A percentile compares a stretch with the other conserved stretches of the same genome.
These are phyloP conservation scores for Ricordea florida DNA, from an alignment of 92 coral and sea anemone genomes.

Conservation along the genomic window DNA sequence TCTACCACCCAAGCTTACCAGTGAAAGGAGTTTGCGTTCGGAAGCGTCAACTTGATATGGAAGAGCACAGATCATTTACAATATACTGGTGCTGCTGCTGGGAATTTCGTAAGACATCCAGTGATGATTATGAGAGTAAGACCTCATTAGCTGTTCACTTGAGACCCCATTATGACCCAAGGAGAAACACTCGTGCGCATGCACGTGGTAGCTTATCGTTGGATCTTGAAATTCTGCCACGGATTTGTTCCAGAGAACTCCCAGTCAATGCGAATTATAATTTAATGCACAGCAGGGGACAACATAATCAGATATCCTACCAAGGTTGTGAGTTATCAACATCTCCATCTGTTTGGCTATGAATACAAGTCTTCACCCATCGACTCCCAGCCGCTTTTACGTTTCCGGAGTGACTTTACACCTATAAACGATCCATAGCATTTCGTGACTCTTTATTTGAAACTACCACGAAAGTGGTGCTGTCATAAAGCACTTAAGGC, in stretches of 20 bases:
- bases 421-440: no score
- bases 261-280: neutral
- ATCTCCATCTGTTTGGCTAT: no score
- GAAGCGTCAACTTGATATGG: constrained; percentile 43
- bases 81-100: constrained; percentile 81
- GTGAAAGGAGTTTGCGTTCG: constrained; percentile 80
- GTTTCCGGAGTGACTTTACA: no score
- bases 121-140: neutral
- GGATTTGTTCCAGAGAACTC: neutral
- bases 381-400: no score
- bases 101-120: constrained; percentile 22
- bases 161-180: neutral
- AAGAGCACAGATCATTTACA: constrained; percentile 36
- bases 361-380: no score
- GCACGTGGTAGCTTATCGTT: constrained; percentile 2
- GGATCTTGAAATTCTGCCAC: constrained; percentile 21
- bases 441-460: no score
- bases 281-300: no score
- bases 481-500: no score
- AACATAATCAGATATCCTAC: no score
- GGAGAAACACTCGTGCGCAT: neutral
- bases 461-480: no score
- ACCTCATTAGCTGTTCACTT: neutral
- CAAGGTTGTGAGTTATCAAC: no score
- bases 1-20: constrained; percentile 85